Percentiles rank a stretch among this genome's conserved stretches.
Conservation (phyloP, 2,113 vertebrate genomes). For the Phrynosoma platyrhinos region DNA sequence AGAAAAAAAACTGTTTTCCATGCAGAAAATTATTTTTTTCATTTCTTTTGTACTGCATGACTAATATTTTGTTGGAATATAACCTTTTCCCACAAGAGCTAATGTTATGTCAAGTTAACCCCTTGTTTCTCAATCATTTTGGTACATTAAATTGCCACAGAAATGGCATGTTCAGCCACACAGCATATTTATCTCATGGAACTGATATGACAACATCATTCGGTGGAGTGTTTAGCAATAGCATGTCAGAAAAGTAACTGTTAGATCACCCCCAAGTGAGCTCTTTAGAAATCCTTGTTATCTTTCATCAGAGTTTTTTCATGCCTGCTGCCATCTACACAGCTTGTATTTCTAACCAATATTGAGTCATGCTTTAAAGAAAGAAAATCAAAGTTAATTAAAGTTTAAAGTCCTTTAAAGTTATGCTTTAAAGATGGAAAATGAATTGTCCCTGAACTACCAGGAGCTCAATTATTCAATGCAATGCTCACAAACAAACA, state of each 20-base stretch:
- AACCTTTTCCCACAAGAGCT: too few species aligned
- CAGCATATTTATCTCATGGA: background rate
- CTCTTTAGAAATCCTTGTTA: background rate
- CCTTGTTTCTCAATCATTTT: too few species aligned
- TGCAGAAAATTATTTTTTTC: too few species aligned
- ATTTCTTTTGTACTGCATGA: too few species aligned
- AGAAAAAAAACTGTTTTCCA: too few species aligned
- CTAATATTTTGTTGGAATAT: too few species aligned
- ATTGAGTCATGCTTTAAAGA: background rate
- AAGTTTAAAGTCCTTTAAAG: too few species aligned
- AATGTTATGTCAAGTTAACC: too few species aligned
- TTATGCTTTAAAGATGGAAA: background rate
- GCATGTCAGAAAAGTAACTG: background rate
- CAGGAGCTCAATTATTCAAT: constrained; percentile 38
- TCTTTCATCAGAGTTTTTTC: background rate
- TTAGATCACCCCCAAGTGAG: background rate
- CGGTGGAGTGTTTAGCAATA: background rate
- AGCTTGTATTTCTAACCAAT: background rate
- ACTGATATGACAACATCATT: background rate
- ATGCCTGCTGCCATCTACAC: background rate
- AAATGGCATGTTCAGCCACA: too few species aligned
- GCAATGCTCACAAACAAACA: constrained; percentile 33
- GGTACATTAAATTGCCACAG: too few species aligned
- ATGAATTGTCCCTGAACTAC: constrained; percentile 26
- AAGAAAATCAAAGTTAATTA: background rate